A percentile compares a stretch with the other conserved stretches of the same genome.
Conservation (phyloP, 2,113 vertebrate species). For the Serinus canaria region DNA sequence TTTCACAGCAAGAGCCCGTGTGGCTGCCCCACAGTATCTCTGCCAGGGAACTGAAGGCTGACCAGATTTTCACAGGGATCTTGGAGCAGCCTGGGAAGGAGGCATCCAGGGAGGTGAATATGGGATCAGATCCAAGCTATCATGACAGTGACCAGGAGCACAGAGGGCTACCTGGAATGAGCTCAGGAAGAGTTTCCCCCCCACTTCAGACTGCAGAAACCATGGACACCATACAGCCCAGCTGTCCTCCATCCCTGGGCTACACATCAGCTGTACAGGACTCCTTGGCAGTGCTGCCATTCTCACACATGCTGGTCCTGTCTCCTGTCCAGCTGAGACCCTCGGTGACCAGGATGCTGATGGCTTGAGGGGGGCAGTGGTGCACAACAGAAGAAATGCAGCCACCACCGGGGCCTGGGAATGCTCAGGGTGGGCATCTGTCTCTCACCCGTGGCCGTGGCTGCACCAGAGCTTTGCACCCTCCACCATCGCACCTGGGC, state of each 20-base stretch:
- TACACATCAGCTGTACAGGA: not conserved
- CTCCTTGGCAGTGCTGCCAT: not conserved
- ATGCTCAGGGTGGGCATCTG: rapidly evolving
- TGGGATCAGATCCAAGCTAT: not conserved
- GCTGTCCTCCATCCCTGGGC: not conserved
- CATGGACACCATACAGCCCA: rapidly evolving
- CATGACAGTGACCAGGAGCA: rapidly evolving
- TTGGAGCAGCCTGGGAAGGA: not conserved
- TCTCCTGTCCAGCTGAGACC: not conserved
- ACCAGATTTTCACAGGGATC: not conserved
- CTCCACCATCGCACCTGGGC: rapidly evolving
- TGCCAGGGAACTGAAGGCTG: not conserved
- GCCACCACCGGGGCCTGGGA: rapidly evolving
- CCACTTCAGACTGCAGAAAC: not conserved
- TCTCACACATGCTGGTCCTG: not conserved
- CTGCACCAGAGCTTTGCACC: not conserved
- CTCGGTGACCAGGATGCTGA: not conserved
- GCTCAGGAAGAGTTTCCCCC: not conserved
- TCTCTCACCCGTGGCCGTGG: rapidly evolving
- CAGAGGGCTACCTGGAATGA: not conserved
- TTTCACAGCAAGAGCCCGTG: not conserved
- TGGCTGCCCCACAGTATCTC: not conserved
- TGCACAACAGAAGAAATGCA: rapidly evolving
- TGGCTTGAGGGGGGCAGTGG: not conserved
- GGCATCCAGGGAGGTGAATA: not conserved